Percentiles rank a stretch among this genome's conserved stretches.
Conservation (phyloP, 1,140 invertebrate species). For the Psilanteris sp. region DNA sequence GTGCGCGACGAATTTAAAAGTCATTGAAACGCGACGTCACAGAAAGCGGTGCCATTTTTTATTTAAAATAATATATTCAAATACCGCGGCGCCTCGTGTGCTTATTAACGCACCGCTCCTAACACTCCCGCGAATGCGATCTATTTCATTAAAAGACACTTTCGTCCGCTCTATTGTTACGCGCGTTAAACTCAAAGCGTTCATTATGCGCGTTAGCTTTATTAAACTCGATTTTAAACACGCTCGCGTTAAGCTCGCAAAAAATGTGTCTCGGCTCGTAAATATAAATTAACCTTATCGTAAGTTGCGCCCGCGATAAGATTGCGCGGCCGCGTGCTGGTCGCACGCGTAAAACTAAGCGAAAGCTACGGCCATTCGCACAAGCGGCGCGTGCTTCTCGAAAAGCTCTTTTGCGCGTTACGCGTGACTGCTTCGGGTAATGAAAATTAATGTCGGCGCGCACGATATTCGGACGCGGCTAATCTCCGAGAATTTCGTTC, state of each 20-base stretch:
- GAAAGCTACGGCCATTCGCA: background rate
- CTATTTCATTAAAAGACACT: background rate
- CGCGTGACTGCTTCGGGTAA: slow-evolving; percentile 47
- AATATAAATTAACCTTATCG: slow-evolving; percentile 46
- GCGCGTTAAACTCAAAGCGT: slow-evolving; percentile 7
- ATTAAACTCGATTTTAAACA: slow-evolving; percentile 50
- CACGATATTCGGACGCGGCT: slow-evolving; percentile 43
- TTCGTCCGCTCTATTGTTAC: background rate
- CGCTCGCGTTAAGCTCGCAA: slow-evolving; percentile 9
- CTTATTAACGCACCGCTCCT: too few species aligned
- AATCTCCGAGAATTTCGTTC: slow-evolving; percentile 55
- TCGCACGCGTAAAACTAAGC: slow-evolving; percentile 4
- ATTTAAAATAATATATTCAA: too few species aligned
- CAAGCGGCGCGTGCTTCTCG: slow-evolving; percentile 26
- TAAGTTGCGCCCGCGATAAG: slow-evolving; percentile 21
- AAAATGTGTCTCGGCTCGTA: slow-evolving; percentile 4
- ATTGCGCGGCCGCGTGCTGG: slow-evolving; percentile 23
- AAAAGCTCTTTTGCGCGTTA: slow-evolving; percentile 50
- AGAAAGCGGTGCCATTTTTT: too few species aligned
- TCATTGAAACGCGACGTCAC: too few species aligned
- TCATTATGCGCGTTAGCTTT: slow-evolving; percentile 15
- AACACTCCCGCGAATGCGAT: too few species aligned
- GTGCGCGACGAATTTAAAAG: too few species aligned
- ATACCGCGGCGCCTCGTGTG: too few species aligned
- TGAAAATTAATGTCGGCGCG: slow-evolving; percentile 59